Evolutionary conservation across 1,140 invertebrate species (phyloP).

Genomic region (Dolichoris vasculosae): DNA sequence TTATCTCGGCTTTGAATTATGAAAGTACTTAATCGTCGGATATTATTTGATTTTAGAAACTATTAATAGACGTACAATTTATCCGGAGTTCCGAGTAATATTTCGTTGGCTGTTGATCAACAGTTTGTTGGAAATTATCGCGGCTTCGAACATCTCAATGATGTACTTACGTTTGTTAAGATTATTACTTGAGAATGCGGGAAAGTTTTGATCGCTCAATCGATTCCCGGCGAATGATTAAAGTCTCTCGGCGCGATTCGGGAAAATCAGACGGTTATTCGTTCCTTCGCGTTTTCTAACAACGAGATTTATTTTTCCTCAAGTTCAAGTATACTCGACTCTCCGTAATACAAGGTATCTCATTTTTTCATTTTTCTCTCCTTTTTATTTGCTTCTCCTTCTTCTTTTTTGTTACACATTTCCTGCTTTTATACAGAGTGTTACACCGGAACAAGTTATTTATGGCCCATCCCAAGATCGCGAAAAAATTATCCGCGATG

Average conservation of each 20-base stretch:
- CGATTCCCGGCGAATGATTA: background rate
- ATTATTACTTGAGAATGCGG: background rate
- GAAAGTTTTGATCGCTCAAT: background rate
- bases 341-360: background rate
- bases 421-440: background rate
- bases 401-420: background rate
- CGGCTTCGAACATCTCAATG: background rate
- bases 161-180: background rate
- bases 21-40: slow-evolving; percentile 12
- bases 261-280: background rate
- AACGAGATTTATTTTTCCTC: background rate
- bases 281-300: background rate
- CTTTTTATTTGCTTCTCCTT: too few relatives aligned
- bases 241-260: background rate
- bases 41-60: slow-evolving; percentile 21
- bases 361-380: background rate
- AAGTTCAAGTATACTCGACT: background rate
- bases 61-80: slow-evolving; percentile 11
- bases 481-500: background rate
- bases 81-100: background rate
- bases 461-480: background rate
- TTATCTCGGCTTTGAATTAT: slow-evolving; percentile 5
- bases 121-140: background rate
- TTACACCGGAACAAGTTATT: background rate
- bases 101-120: background rate